Evolutionary conservation across 2,888 invertebrate species (phyloP).

Genomic region (Athrips mouffetella): DNA sequence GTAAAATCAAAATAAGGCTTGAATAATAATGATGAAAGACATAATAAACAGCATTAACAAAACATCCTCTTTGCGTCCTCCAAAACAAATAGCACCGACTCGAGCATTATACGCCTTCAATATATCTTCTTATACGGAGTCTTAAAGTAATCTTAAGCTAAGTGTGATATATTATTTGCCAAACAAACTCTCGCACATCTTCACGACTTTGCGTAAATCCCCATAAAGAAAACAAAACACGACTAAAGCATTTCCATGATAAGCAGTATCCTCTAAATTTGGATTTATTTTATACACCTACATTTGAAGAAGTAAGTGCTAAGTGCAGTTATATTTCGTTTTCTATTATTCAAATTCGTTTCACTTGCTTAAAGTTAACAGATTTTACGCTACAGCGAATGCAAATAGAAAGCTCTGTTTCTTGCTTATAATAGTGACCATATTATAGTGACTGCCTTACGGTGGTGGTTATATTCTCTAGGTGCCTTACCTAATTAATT

Average conservation of each 20-base stretch:
- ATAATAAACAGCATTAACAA: background rate
- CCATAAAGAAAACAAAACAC: conserved; percentile 44
- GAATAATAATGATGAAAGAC: background rate
- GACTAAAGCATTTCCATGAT: conserved; percentile 40
- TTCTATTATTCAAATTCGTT: too few relatives aligned
- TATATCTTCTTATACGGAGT: conserved; percentile 55
- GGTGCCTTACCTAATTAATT: too few relatives aligned
- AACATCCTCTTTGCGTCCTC: conserved; percentile 30
- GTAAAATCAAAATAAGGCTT: too few relatives aligned
- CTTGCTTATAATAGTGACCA: too few relatives aligned
- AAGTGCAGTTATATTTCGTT: too few relatives aligned
- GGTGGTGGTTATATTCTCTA: too few relatives aligned
- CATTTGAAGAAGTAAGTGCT: too few relatives aligned
- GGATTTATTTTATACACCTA: conserved; percentile 1
- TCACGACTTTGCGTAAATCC: conserved; percentile 41
- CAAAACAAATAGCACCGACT: conserved; percentile 41
- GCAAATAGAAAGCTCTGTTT: too few relatives aligned
- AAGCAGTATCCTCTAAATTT: conserved; percentile 16
- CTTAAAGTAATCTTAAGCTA: conserved; percentile 61
- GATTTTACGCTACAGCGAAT: too few relatives aligned
- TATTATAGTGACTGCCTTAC: too few relatives aligned
- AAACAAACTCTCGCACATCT: conserved; percentile 54
- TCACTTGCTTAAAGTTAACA: too few relatives aligned
- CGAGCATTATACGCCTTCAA: conserved; percentile 50
- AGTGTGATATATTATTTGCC: conserved; percentile 64